A percentile compares a stretch with the other conserved stretches of the same genome.
Conservation (phyloP, 2,113 vertebrate species). For the Cromileptes altivelis region DNA sequence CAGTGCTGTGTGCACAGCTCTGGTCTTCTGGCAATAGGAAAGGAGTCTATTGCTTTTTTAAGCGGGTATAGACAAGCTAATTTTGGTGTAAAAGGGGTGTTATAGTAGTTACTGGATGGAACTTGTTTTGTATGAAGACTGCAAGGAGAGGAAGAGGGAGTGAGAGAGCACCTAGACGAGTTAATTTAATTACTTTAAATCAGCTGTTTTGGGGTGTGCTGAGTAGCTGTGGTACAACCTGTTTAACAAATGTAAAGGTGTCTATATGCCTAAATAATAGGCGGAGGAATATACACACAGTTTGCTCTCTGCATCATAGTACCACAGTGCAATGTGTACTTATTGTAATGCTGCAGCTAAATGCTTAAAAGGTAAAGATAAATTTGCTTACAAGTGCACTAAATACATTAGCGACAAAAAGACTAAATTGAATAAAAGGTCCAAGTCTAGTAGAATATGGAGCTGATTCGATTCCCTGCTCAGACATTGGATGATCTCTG, state of each 20-base stretch:
- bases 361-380: constrained; percentile 5
- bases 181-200: no score
- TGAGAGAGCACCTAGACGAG: no score
- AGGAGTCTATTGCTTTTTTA: no score
- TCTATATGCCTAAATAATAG: not conserved
- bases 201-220: not conserved
- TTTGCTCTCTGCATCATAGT: not conserved
- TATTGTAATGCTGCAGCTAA: not conserved
- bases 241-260: not conserved
- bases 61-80: no score
- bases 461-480: constrained; percentile 36
- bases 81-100: no score
- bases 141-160: no score
- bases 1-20: no score
- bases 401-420: constrained; percentile 15
- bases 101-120: no score
- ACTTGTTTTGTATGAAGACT: no score
- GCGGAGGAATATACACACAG: not conserved
- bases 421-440: constrained; percentile 35
- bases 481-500: constrained; percentile 22
- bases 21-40: no score
- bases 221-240: not conserved
- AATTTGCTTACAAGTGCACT: constrained; percentile 10
- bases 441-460: constrained; percentile 7
- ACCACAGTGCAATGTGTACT: not conserved